These are phyloP conservation scores for Megastigmus dorsalis DNA, from an alignment of 2,888 invertebrate species.

Conservation along the genomic window DNA sequence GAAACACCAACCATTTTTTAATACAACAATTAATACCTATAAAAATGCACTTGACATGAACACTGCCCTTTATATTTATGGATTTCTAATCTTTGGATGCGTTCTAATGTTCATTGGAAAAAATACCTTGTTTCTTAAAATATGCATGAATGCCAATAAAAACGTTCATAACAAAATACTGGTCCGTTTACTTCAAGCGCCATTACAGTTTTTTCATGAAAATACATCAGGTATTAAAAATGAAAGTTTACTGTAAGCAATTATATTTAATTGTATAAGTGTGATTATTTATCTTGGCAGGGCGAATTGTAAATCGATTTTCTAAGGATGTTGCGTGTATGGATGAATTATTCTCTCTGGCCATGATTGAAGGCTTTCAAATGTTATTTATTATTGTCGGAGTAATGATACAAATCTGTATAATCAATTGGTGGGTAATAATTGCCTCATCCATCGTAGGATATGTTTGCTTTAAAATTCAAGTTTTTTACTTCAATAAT, in stretches of 20 bases:
- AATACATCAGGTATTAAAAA: conserved; percentile 60
- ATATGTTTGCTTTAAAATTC: too few species aligned
- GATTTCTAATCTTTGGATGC: too few species aligned
- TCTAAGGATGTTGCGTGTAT: conserved; percentile 89
- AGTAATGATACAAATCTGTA: conserved; percentile 81
- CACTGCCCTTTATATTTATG: too few species aligned
- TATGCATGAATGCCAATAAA: conserved; percentile 77
- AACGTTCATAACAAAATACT: conserved; percentile 86
- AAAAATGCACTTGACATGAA: too few species aligned
- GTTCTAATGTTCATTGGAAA: conserved; percentile 80
- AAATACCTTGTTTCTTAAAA: conserved; percentile 83
- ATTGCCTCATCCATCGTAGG: conserved; percentile 80
- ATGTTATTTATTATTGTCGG: too few species aligned
- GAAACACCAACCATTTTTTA: too few species aligned
- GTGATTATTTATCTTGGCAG: conserved; percentile 69
- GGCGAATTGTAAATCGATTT: conserved; percentile 89
- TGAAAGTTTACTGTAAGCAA: too few species aligned
- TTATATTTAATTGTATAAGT: background rate
- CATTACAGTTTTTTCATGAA: conserved; percentile 88
- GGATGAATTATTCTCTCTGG: conserved; percentile 85
- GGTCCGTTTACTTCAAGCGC: conserved; percentile 82
- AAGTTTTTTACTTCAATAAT: conserved; percentile 83
- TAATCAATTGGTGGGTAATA: conserved; percentile 80
- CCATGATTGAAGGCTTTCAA: conserved; percentile 83
- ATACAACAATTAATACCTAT: too few species aligned